A percentile compares a stretch with the other conserved stretches of the same genome.
phyloP scores from a whole-genome alignment of 1,140 invertebrate genomes.

The Hycleus phaleratus region DNA sequence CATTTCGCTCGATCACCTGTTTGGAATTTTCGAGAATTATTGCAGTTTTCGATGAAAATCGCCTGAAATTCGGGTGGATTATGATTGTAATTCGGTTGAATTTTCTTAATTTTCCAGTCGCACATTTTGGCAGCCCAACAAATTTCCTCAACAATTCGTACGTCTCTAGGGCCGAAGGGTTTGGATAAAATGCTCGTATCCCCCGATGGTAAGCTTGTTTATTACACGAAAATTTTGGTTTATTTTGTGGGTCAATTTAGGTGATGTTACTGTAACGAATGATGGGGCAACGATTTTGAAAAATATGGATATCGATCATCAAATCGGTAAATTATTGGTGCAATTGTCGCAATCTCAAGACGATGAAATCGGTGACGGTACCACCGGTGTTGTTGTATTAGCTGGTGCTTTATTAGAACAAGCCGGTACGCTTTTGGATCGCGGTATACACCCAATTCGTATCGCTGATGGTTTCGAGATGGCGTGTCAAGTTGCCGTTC shows the following conservation, averaged over 20 bases:
- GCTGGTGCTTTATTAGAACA: conserved; percentile 89
- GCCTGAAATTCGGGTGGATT: not conserved
- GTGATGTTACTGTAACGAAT: conserved; percentile 95
- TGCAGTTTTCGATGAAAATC: not conserved
- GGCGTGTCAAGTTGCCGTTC: conserved; percentile 84
- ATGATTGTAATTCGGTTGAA: not conserved
- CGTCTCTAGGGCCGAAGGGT: conserved; percentile 95
- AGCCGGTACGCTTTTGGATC: conserved; percentile 86
- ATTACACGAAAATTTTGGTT: too few relatives aligned
- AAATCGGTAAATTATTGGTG: conserved; percentile 97
- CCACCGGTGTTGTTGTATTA: conserved; percentile 92
- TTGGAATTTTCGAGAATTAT: conserved; percentile 1
- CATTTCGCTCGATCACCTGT: conserved; percentile 2
- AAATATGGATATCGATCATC: conserved; percentile 98
- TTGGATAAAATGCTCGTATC: conserved; percentile 96
- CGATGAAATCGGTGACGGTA: conserved; percentile 99
- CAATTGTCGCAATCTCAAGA: conserved; percentile 98
- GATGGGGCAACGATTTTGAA: conserved; percentile 99
- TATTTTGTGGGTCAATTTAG: too few relatives aligned
- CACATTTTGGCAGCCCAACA: conserved; percentile 93
- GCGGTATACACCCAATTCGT: conserved; percentile 97
- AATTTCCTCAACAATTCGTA: conserved; percentile 82
- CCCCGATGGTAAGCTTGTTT: conserved; percentile 53
- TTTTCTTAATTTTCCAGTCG: conserved; percentile 58
- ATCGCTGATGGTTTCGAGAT: conserved; percentile 99